These are phyloP conservation scores for Sarcophaga bullata DNA, from an alignment of 1,140 invertebrate species.

Conservation along the genomic window DNA sequence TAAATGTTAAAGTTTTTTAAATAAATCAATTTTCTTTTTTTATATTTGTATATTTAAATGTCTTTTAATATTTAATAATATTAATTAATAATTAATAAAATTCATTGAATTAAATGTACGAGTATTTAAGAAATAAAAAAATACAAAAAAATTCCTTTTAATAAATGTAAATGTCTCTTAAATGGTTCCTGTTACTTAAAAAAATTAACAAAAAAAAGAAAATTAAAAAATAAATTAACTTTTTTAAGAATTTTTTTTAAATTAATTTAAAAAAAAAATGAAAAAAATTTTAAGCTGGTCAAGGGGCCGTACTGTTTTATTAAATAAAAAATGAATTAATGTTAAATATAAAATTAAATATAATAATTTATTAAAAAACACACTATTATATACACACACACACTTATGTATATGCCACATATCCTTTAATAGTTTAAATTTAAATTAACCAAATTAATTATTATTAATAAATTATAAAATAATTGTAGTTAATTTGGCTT, in stretches of 20 bases:
- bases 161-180: constrained; percentile 15
- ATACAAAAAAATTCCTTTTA: neutral
- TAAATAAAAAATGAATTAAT: constrained; percentile 34
- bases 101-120: neutral
- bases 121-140: neutral
- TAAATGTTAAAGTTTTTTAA: constrained; percentile 23
- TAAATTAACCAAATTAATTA: constrained; percentile 7
- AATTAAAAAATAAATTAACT: too few relatives aligned
- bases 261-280: too few relatives aligned
- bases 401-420: too few relatives aligned
- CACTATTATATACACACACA: too few relatives aligned
- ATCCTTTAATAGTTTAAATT: too few relatives aligned
- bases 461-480: neutral
- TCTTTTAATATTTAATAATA: too few relatives aligned
- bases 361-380: too few relatives aligned
- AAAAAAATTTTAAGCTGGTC: constrained; percentile 42
- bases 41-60: too few relatives aligned
- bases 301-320: constrained; percentile 43
- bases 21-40: too few relatives aligned
- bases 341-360: neutral
- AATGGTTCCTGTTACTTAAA: constrained; percentile 11
- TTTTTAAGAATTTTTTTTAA: constrained; percentile 15
- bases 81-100: too few relatives aligned
- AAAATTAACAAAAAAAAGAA: neutral
- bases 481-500: constrained; percentile 31